Conservation (phyloP, 2,797 vertebrate species). For the Harpagifer antarcticus region DNA sequence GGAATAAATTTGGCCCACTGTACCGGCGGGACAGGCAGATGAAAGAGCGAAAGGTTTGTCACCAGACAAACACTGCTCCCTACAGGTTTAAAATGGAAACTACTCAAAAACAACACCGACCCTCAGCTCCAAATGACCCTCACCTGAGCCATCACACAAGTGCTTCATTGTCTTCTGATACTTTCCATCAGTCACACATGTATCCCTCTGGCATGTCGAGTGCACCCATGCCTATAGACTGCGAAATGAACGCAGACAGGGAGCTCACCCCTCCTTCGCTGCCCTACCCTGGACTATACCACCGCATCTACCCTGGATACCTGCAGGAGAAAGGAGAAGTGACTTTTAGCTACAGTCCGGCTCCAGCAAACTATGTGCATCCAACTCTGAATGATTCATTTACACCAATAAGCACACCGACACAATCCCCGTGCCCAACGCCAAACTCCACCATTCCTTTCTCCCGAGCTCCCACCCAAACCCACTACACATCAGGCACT, state of each 20-base stretch:
- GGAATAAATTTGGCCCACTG: slow-evolving; percentile 89
- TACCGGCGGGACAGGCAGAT: slow-evolving; percentile 86
- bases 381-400: slow-evolving; percentile 39
- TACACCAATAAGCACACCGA: slow-evolving; percentile 40
- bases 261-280: slow-evolving; percentile 53
- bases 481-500: slow-evolving; percentile 1
- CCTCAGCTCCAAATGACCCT: slow-evolving; percentile 61
- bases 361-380: slow-evolving; percentile 40
- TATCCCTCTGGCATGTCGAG: slow-evolving; percentile 58
- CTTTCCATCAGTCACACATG: slow-evolving; percentile 70
- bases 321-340: slow-evolving; percentile 70
- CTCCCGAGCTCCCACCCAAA: slow-evolving; percentile 23
- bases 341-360: slow-evolving; percentile 53
- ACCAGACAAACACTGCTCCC: slow-evolving; percentile 65
- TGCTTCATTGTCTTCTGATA: slow-evolving; percentile 55
- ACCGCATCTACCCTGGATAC: slow-evolving; percentile 50
- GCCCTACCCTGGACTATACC: slow-evolving; percentile 60
- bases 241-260: slow-evolving; percentile 63
- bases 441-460: slow-evolving; percentile 40
- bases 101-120: slow-evolving; percentile 58
- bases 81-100: slow-evolving; percentile 81
- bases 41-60: slow-evolving; percentile 79
- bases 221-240: slow-evolving; percentile 69
- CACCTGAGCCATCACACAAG: slow-evolving; percentile 57
- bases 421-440: slow-evolving; percentile 48